Evolutionary conservation across 1,140 invertebrate genomes (phyloP), one percentile per base, ranked within the genome.

Genomic region (Calliopsis andreniformis): DNA sequence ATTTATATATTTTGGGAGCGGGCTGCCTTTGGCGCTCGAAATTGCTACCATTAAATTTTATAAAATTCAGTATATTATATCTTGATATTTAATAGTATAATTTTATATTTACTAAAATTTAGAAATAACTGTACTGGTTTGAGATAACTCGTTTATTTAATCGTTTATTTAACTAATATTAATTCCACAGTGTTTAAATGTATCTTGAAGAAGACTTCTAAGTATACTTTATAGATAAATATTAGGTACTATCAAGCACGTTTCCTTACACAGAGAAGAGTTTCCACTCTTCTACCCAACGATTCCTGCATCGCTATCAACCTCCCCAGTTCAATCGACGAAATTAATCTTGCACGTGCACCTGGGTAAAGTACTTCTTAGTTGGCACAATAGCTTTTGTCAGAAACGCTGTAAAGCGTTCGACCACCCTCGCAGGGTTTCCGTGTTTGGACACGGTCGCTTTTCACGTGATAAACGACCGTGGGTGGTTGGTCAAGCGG

Each of bases 401-500:
- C 28, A 16, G n/a, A 25, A 25, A 56, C 14, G 28, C 3, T 47
- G 62, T 56, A 45, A 61, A 25, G 20, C 39, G 45, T 18, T 39
- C 32, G 70, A 59, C 67, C 89, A 89, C 88, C 88, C 88, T 88
- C 88, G 87, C 87, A 80, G 83, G 86, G 30, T 67, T 56, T 64
- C 49, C 71, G 82, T 89, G 89, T 90, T 90, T 90, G 87, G 88
- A 89, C 88, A 89, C 87, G 87, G 82, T 88, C 73, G 67, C 82
- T 89, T 76, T 75, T 71, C 73, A 56, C 49, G 76, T 85, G 85
- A 87, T 66, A 83, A 81, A 87, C 81, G 86, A 61, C 30, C 64
- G 61, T 73, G 35, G 72, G 64, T 78, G 77, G 77, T 23, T 73
- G 77, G 84, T 73, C 72, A 71, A 82, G 72, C 61, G 76, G 75